Evolutionary conservation across 2,797 vertebrate genomes (phyloP), one percentile per base, ranked within the genome.

Genomic region (Pelodytes ibericus): DNA sequence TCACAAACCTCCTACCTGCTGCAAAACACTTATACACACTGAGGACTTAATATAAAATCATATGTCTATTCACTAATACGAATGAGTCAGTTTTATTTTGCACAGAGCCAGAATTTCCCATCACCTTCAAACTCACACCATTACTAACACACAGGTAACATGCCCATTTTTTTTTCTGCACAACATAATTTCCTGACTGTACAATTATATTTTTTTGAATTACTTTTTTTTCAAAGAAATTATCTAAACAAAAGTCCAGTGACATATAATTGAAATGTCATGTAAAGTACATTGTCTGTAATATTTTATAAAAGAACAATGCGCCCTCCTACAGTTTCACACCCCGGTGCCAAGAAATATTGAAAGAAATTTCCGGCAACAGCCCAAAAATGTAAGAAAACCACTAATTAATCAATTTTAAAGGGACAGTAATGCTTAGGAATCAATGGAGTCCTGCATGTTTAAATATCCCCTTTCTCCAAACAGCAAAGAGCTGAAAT

Each of bases 301-400:
- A 60, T 60, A 60, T 31, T 26, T 60, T 60, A 30, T n/a, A 60
- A 60, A 9, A 60, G 56, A 58, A 58, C 26, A 58, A 58, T 58
- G 15, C 15, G 11, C 56, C 56, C 56, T 58, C 26, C 56, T 58
- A 29, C 56, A 16, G 24, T 5, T 27, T 26, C 44, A 16, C 41
- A 44, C 20, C 49, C 11, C 44, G 4, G 49, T 53, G 49, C 49
- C 49, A 53, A 53, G 49, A 53, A 53, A 1, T 8, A 24, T 24
- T 22, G 49, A 53, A 53, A 53, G n/a, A 20, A 11, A n/a, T 24
- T 24, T 20, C n/a, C 49, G 49, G 13, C 49, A 24, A 1, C 24
- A 20, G 49, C n/a, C n/a, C 7, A 6, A 7, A 24, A 53, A 8
- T 8, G 49, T 13, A 53, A 20, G 49, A 20, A 13, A 39, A 58